Conservation (phyloP, 2,888 invertebrate genomes). For the Nomada flava region DNA sequence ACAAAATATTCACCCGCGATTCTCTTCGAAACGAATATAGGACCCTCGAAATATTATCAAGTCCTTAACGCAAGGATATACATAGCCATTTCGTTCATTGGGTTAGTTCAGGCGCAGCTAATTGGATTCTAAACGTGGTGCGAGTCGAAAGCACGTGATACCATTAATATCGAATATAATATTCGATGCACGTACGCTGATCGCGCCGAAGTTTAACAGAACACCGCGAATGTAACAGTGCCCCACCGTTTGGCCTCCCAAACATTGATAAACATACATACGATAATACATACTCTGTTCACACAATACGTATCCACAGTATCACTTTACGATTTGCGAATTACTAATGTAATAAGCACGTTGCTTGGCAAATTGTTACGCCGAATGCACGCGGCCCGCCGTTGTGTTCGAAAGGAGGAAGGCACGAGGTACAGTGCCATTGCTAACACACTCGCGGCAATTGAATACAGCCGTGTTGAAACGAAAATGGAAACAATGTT, state of each 20-base stretch:
- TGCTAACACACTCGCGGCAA: not conserved
- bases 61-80: not conserved
- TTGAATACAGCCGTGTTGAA: conserved; percentile 14
- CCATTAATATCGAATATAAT: conserved; percentile 60
- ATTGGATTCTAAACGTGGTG: conserved; percentile 46
- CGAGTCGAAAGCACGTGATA: conserved; percentile 37
- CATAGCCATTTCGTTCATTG: not conserved
- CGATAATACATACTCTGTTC: not conserved
- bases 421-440: conserved; percentile 1
- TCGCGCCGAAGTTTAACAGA: conserved; percentile 57
- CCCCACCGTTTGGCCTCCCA: conserved; percentile 29
- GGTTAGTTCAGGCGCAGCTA: conserved; percentile 10
- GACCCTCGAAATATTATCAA: not conserved
- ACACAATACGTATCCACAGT: not conserved
- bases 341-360: conserved; percentile 35
- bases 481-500: not conserved
- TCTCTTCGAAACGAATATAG: no score
- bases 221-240: conserved; percentile 31
- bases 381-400: not conserved
- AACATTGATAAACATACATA: conserved; percentile 38
- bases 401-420: not conserved
- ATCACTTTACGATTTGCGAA: conserved; percentile 15
- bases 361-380: not conserved
- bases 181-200: conserved; percentile 57
- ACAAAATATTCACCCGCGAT: no score